Evolutionary conservation across 2,797 vertebrate species (phyloP).

Genomic region (Sebastes flavidus): DNA sequence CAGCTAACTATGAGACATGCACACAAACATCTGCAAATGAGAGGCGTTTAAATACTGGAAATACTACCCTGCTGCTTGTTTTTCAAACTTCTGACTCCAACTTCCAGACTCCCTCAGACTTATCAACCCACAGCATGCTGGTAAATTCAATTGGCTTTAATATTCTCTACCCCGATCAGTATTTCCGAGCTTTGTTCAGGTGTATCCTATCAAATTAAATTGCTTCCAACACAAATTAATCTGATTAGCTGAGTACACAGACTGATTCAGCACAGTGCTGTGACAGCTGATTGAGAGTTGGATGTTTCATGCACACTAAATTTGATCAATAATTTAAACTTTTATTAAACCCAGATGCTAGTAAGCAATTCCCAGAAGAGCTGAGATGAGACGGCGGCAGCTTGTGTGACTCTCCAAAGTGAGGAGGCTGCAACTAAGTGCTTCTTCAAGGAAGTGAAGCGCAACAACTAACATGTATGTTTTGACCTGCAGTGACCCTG

Average conservation of each 20-base stretch:
- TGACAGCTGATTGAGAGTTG: slow-evolving; percentile 42
- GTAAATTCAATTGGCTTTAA: not conserved
- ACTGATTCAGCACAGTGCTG: not conserved
- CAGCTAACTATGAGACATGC: not conserved
- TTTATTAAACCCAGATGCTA: slow-evolving; percentile 31
- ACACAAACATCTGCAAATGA: not conserved
- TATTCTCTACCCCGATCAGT: not conserved
- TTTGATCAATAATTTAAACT: slow-evolving; percentile 63
- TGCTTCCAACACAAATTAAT: slow-evolving; percentile 33
- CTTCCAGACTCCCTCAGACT: not conserved
- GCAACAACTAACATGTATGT: not conserved
- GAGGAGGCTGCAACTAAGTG: not conserved
- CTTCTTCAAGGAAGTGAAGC: not conserved
- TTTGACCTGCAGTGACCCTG: not conserved
- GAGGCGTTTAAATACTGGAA: not conserved
- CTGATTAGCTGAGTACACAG: slow-evolving; percentile 25
- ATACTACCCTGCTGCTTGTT: not conserved
- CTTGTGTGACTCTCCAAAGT: not conserved
- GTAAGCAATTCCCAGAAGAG: slow-evolving; percentile 20
- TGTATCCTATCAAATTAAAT: slow-evolving; percentile 29
- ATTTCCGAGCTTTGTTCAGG: slow-evolving; percentile 32
- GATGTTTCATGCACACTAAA: slow-evolving; percentile 22
- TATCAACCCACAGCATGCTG: slow-evolving; percentile 12
- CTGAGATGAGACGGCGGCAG: not conserved
- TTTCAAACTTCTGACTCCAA: slow-evolving; percentile 2